Evolutionary conservation across 2,113 vertebrate genomes (phyloP).

Genomic region (Agelaius phoeniceus): DNA sequence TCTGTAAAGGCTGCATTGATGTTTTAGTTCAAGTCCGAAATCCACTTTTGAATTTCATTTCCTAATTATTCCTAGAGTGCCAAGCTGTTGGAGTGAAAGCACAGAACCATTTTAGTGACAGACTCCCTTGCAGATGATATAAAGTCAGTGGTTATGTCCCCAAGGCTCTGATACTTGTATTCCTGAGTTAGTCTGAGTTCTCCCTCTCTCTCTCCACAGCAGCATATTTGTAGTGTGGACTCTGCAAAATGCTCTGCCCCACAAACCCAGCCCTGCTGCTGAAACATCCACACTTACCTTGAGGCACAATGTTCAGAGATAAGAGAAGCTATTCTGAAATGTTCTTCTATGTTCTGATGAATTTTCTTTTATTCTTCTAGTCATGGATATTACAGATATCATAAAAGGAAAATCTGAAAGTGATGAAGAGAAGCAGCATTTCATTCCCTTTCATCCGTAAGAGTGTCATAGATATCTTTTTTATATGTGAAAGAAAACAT

Average conservation of each 20-base stretch:
- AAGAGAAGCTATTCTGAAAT: background rate
- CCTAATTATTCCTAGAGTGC: background rate
- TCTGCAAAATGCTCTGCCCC: background rate
- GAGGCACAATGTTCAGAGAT: background rate
- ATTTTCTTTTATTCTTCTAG: constrained; percentile 69
- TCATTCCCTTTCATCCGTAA: constrained; percentile 97
- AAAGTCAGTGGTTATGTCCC: background rate
- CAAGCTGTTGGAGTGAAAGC: background rate
- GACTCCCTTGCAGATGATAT: background rate
- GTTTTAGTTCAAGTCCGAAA: background rate
- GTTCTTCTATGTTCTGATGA: background rate
- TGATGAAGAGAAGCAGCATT: constrained; percentile 96
- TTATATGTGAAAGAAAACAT: background rate
- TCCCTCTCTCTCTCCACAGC: background rate
- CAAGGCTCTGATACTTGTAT: background rate
- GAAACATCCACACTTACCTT: background rate
- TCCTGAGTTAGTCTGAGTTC: background rate
- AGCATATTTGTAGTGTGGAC: background rate
- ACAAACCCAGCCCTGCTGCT: background rate
- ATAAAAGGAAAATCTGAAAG: constrained; percentile 95
- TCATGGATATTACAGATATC: constrained; percentile 98
- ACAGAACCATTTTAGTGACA: background rate
- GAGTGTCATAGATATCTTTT: background rate
- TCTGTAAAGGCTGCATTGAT: background rate
- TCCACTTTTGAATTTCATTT: background rate